Percentiles rank a stretch among this genome's conserved stretches.
phyloP scores from a whole-genome alignment of 1,140 invertebrate species.

The Saccostrea echinata region DNA sequence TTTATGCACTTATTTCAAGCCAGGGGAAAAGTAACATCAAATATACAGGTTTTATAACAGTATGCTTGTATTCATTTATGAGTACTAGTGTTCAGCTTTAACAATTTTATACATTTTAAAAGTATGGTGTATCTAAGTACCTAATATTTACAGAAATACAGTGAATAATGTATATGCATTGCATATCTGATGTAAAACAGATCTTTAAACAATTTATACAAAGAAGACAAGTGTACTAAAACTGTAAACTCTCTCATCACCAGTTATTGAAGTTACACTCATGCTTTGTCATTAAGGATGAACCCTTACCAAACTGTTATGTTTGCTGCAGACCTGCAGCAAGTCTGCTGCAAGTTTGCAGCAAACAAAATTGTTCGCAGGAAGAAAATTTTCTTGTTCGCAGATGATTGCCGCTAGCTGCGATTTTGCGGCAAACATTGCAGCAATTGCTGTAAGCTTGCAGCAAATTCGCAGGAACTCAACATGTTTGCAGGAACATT shows the following conservation, averaged over 20 bases:
- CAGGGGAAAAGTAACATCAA: neutral
- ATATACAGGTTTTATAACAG: neutral
- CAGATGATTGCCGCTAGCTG: too few relatives aligned
- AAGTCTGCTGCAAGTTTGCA: too few relatives aligned
- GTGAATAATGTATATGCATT: too few relatives aligned
- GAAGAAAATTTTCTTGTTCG: too few relatives aligned
- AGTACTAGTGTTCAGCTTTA: constrained; percentile 9
- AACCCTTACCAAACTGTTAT: too few relatives aligned
- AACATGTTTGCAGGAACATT: too few relatives aligned
- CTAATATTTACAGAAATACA: neutral
- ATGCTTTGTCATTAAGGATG: constrained; percentile 10
- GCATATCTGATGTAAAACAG: too few relatives aligned
- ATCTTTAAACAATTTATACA: constrained; percentile 9
- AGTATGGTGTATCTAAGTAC: neutral
- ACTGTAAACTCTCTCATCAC: neutral
- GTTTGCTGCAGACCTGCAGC: too few relatives aligned
- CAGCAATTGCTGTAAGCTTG: too few relatives aligned
- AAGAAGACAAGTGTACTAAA: neutral
- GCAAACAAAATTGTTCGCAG: too few relatives aligned
- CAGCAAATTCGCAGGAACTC: too few relatives aligned
- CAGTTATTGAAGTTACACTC: neutral
- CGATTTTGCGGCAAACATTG: too few relatives aligned
- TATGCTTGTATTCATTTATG: neutral
- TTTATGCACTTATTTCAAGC: neutral
- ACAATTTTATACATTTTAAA: neutral